Evolutionary conservation across 2,113 vertebrate species (phyloP).

Genomic region (Pholis gunnellus): DNA sequence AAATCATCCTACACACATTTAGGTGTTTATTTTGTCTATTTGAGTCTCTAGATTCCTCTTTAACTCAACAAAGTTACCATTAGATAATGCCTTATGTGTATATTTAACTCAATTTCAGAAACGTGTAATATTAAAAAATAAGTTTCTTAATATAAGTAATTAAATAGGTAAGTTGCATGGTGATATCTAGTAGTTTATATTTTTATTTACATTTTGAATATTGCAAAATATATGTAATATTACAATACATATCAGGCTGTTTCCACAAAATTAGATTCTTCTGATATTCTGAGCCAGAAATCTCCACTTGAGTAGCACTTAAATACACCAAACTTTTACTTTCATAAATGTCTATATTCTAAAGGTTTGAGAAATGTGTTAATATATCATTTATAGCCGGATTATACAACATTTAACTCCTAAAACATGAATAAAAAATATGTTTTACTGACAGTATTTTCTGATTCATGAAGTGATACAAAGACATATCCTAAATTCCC

Average conservation of each 20-base stretch:
- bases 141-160: too few species aligned
- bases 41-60: not conserved
- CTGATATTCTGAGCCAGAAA: too few species aligned
- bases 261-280: too few species aligned
- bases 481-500: not conserved
- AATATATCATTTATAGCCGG: too few species aligned
- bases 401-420: too few species aligned
- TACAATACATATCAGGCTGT: not conserved
- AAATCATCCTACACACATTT: not conserved
- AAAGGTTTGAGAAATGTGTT: not conserved
- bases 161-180: not conserved
- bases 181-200: not conserved
- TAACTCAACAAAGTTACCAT: too few species aligned
- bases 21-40: not conserved
- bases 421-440: too few species aligned
- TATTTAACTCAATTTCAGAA: not conserved
- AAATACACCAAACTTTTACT: not conserved
- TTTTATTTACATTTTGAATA: not conserved
- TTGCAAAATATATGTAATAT: not conserved
- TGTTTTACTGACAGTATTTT: too few species aligned
- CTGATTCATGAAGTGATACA: too few species aligned
- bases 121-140: not conserved
- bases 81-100: not conserved
- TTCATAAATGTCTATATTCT: not conserved
- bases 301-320: not conserved